These are phyloP conservation scores for Campylomormyrus numenius DNA, from an alignment of 2,113 vertebrate species.

Conservation along the genomic window DNA sequence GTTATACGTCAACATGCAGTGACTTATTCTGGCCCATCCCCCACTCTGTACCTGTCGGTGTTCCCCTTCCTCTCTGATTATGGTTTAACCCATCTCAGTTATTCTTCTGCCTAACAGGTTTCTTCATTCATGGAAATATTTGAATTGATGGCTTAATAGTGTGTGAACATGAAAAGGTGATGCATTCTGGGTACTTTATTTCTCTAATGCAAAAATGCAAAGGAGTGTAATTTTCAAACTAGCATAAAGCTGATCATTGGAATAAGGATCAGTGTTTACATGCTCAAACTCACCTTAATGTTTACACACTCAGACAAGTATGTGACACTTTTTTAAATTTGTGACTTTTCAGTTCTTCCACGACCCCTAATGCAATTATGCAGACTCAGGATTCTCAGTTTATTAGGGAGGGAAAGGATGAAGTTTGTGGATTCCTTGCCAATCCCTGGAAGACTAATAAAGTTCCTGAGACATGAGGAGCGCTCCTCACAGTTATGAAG, in stretches of 20 bases:
- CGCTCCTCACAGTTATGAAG: neutral
- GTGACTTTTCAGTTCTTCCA: conserved; percentile 12
- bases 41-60: neutral
- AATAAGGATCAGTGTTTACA: neutral
- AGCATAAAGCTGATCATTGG: neutral
- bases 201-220: neutral
- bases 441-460: conserved; percentile 12
- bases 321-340: neutral
- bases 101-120: neutral
- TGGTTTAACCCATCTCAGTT: neutral
- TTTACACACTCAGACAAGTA: neutral
- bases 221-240: neutral
- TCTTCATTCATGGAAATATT: neutral
- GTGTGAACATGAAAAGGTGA: neutral
- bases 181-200: neutral
- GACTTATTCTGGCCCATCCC: neutral
- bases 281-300: neutral
- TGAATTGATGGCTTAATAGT: neutral
- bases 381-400: neutral
- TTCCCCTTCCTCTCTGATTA: neutral
- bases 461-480: conserved; percentile 15
- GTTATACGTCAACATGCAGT: neutral
- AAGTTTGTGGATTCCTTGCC: neutral
- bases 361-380: conserved; percentile 19
- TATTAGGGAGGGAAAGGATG: neutral